These are phyloP conservation scores for Magallana angulata DNA, from an alignment of 1,140 invertebrate genomes.

Conservation along the genomic window DNA sequence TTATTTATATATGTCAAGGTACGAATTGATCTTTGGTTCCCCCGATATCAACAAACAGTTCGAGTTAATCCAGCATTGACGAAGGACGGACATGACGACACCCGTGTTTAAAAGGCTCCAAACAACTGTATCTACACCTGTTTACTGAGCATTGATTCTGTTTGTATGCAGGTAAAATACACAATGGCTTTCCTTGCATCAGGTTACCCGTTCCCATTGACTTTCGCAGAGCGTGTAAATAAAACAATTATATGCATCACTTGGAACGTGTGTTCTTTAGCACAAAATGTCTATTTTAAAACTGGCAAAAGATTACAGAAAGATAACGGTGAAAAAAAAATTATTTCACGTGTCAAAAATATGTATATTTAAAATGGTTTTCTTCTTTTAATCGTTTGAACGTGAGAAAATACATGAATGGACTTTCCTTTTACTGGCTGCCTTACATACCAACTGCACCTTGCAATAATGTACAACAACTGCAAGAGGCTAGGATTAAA, in stretches of 20 bases:
- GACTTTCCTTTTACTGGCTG: background rate
- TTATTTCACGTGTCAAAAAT: too few relatives aligned
- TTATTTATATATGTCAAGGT: background rate
- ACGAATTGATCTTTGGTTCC: background rate
- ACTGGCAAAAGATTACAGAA: too few relatives aligned
- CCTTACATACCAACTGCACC: background rate
- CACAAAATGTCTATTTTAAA: too few relatives aligned
- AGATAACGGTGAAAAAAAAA: too few relatives aligned
- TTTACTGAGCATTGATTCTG: background rate
- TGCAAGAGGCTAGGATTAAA: background rate
- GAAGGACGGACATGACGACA: background rate
- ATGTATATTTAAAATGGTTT: too few relatives aligned
- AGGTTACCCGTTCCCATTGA: constrained; percentile 26
- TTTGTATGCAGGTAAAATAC: background rate
- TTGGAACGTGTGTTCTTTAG: constrained; percentile 16
- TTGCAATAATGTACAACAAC: background rate
- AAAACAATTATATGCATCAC: constrained; percentile 36
- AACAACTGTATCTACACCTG: background rate
- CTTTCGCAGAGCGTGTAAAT: constrained; percentile 2
- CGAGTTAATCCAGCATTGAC: background rate
- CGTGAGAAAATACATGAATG: constrained; percentile 27
- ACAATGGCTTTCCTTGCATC: background rate
- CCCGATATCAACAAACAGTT: background rate
- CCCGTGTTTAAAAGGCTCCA: background rate
- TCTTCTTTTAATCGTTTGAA: background rate